Percentiles rank a stretch among this genome's conserved stretches.
Conservation (phyloP, 2,888 invertebrate genomes). For the Cataglyphis rosenhaueri region DNA sequence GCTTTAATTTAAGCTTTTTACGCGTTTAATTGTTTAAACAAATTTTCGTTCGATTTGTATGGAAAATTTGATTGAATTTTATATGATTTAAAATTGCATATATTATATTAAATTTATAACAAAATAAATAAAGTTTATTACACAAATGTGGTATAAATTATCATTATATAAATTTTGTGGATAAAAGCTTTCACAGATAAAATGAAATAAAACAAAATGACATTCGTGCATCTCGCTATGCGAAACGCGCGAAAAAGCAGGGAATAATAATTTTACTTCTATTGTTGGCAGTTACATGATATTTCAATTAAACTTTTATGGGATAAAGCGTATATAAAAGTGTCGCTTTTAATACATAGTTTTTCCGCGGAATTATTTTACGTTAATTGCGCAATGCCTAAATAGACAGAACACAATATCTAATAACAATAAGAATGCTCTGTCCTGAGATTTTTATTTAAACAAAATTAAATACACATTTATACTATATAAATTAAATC, state of each 20-base stretch:
- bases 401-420: conserved; percentile 2
- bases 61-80: neutral
- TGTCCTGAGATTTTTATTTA: conserved; percentile 20
- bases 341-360: neutral
- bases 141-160: neutral
- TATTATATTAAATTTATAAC: neutral
- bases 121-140: neutral
- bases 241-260: neutral
- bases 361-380: neutral
- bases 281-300: neutral
- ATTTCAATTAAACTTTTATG: conserved; percentile 1
- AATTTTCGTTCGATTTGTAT: neutral
- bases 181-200: conserved; percentile 18
- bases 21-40: neutral
- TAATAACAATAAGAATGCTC: neutral
- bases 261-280: conserved; percentile 26
- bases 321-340: neutral
- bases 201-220: neutral
- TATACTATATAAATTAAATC: neutral
- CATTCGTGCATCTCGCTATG: neutral
- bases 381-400: neutral
- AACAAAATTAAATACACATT: conserved; percentile 18
- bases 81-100: conserved; percentile 1
- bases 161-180: neutral
- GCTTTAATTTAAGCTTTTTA: neutral